Base-by-base conservation (phyloP, 2,113 vertebrate genomes). In the Micromys minutus region DNA sequence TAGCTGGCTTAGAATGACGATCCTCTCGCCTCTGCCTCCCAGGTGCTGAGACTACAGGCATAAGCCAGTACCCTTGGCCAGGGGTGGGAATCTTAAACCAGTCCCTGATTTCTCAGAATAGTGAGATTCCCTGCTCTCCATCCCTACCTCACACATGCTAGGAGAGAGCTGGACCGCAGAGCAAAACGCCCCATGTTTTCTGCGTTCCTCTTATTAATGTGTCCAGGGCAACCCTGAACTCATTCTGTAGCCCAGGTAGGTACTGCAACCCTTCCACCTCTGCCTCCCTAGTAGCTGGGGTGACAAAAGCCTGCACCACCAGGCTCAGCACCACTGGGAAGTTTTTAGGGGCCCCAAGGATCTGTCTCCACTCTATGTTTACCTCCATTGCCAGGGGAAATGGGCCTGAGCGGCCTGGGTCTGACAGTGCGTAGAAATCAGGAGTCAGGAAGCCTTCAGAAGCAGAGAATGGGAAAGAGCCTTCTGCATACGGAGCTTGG, bases 321-420 rank as follows among this genome's bases (percentile, higher is more conserved):
- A 72, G 36, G 34, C 67, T 71, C 15, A 5, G 13, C 67, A 57
- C 36, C 72, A 39, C 39, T 77, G 36, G 19, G 19, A 39, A 52
- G 79, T 34, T 47, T 84, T 24, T 45, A 34, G 42, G 19, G 36
- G 7, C 36, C 77, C 89, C 89, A 39, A 63, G 36, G 42, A 47
- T 15, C 42, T 11, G 65, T 74, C 65, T 39, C 42, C 59, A 42
- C 29, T 45, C 24, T 45, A 19, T 39, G 36, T 96, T 97, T 77
- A 98, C 98, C 97, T 98, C 97, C 93, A 96, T 97, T 26, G 87
- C 97, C 42, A 26, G 22, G 71, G 96, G 34, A 93, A 92, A 88
- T 10, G 93, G 24, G 59, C 93, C 90, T 29, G 26, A 47, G 52
- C 63, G 52, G 61, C 95, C 96, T 7, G 92, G 39, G 90, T 96